Evolutionary conservation across 1,140 invertebrate species (phyloP).

Genomic region (Muscidifurax raptorellus): DNA sequence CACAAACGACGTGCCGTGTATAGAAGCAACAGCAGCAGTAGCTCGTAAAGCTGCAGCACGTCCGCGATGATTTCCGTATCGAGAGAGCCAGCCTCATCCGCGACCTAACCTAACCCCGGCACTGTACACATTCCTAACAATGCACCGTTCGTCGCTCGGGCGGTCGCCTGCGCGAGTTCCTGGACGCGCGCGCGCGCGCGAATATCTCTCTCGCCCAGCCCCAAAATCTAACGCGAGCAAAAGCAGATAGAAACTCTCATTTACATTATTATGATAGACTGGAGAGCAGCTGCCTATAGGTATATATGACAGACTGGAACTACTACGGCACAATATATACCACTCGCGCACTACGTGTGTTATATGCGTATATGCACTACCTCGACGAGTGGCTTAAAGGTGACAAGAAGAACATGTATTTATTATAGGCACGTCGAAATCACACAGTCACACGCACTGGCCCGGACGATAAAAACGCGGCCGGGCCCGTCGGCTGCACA

Average conservation of each 20-base stretch:
- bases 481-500: neutral
- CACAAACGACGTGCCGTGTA: neutral
- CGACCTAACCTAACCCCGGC: constrained; percentile 46
- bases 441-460: neutral
- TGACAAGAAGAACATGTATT: too few species aligned
- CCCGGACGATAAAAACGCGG: neutral
- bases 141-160: constrained; percentile 37
- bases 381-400: neutral
- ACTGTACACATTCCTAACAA: constrained; percentile 50
- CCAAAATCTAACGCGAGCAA: neutral
- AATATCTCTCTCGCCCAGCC: neutral
- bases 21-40: neutral
- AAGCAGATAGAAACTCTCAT: too few species aligned
- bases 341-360: neutral
- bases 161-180: neutral
- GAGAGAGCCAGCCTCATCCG: constrained; percentile 34
- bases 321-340: neutral
- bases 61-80: constrained; percentile 49
- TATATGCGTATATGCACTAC: constrained; percentile 8
- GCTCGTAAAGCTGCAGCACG: constrained; percentile 30
- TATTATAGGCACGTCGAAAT: neutral
- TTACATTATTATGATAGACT: too few species aligned
- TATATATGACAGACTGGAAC: too few species aligned
- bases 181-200: constrained; percentile 8
- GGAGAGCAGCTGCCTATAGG: too few species aligned